Percentiles rank a stretch among this genome's conserved stretches.
phyloP scores from a whole-genome alignment of 2,113 vertebrate species.

The Poecilia latipinna region DNA sequence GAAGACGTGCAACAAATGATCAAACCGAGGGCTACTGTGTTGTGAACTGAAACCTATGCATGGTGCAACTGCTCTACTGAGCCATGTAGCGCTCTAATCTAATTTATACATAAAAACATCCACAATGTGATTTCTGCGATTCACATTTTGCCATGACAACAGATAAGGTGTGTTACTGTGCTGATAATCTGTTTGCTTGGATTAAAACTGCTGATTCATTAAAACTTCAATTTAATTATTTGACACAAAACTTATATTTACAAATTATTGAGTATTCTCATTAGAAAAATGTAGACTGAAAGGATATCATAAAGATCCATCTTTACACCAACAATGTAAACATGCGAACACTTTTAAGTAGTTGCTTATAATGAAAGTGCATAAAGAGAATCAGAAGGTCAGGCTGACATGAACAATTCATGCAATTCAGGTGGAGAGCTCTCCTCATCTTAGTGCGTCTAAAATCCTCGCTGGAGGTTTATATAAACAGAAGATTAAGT shows the following conservation, averaged over 20 bases:
- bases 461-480: background rate
- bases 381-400: background rate
- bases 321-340: background rate
- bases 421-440: background rate
- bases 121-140: background rate
- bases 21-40: too few relatives aligned
- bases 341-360: background rate
- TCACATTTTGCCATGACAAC: background rate
- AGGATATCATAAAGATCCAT: background rate
- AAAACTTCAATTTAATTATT: background rate
- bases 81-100: too few relatives aligned
- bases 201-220: background rate
- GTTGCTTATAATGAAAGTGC: background rate
- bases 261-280: too few relatives aligned
- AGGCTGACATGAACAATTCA: background rate
- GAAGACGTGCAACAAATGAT: too few relatives aligned
- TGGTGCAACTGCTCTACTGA: too few relatives aligned
- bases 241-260: background rate
- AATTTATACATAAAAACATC: background rate
- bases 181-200: background rate
- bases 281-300: too few relatives aligned
- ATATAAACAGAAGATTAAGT: background rate
- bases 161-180: background rate
- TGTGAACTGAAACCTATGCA: too few relatives aligned
- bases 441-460: background rate